Base-by-base conservation (phyloP, 2,113 vertebrate species). In the Gnathonemus longibarbis region DNA sequence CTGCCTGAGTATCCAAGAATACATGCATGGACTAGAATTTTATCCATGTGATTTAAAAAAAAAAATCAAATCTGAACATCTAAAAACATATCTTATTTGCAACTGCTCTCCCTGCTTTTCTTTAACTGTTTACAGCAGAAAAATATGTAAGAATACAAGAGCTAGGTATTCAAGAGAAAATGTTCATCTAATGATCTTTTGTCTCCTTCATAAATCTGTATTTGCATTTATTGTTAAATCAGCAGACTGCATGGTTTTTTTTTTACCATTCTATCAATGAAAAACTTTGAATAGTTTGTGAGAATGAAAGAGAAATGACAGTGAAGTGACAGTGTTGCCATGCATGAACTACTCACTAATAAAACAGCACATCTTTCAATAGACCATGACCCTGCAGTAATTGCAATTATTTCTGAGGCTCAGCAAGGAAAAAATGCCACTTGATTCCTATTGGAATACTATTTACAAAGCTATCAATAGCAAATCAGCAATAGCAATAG, bases 381-480 rank as follows among this genome's bases (percentile, higher is more conserved):
- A 35, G 85, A 87, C 62, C 58, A 19, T 50, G 53, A 87, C 62
- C 89, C 84, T 27, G 62, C 56, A 87, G 56, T 74, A 85, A 77
- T 45, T 27, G 19, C 27, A 48, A 88, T 50, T n/a, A 21, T 90
- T 90, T 77, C 84, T n/a, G 62, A 17, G n/a, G 85, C 58, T 88
- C 89, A 45, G 85, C 58, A 52, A 52, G 62, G 58, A 62, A 50
- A 27, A 87, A 52, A 77, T 46, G 84, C 89, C 42, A 87, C 77
- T 87, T 46, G 70, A 48, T 42, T 45, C 70, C 62, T 88, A 87
- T 56, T 74, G 89, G 31, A 62, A 90, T 50, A 77, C 58, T 90
- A 77, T 87, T 90, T 87, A 52, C 66, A 90, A 88, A 90, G 85
- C 85, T 87, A 87, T 90, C 85, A 90, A 90, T 90, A 80, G 89